Base-by-base conservation (phyloP, 2,888 invertebrate species). In the Torymus texanus region DNA sequence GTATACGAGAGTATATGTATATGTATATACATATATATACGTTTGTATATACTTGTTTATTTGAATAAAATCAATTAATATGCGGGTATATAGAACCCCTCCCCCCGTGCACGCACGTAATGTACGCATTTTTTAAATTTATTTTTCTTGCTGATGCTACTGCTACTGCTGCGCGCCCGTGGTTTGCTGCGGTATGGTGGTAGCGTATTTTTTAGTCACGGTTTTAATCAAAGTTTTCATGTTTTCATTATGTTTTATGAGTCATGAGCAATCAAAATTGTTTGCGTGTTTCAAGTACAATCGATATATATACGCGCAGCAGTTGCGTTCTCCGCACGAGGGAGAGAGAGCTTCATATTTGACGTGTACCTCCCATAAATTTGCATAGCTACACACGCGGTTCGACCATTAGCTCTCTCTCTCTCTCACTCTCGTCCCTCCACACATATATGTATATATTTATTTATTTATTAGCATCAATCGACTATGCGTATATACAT, bases 31-130 rank as follows among this genome's bases (percentile, higher is more conserved):
- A 55, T 41, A 8, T 41, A n/a, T n/a, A 8, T 41, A 41, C 8
- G 10, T 41, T 8, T 41, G 1, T 41, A 41, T 1, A 55, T 29
- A 67, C 56, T 76, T 72, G 66, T 78, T 78, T 72, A 72, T 78
- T 73, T 67, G 55, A 61, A 67, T 73, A 67, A 73, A 78, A 78
- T 78, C 78, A 73, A 78, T 78, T 73, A 73, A 61, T 67, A 78
- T 67, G 78, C 72, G 59, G 14, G 65, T 11, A 8, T 41, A 41
- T 41, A 41, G 41, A 8, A 41, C 5, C 5, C 0, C 5, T 2
- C 0, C 14, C 59, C 11, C 13, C 53, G 62, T 3, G 13, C 12
- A n/a, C 8, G 21, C 58, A 41, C 53, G 10, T 29, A 63, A 59
- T 29, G 71, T 5, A 50, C 16, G 29, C 13, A 51, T 53, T 62